Percentiles rank a stretch among this genome's conserved stretches.
Conservation (phyloP, 2,797 vertebrate genomes). For the Sciurus vulgaris region DNA sequence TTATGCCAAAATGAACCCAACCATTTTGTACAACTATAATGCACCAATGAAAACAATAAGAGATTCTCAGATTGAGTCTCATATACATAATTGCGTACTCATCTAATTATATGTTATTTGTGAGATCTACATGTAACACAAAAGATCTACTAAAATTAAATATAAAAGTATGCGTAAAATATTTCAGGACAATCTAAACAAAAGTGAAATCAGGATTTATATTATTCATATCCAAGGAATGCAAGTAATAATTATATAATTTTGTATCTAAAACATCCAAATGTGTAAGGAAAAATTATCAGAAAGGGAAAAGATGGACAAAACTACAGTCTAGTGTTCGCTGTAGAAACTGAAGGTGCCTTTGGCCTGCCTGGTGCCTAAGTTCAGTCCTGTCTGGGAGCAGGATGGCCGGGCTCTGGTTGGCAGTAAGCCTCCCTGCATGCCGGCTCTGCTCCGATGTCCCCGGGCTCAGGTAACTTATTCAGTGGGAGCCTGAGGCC, state of each 20-base stretch:
- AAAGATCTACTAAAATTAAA: background rate
- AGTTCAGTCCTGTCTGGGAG: background rate
- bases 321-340: background rate
- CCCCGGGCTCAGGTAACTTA: background rate
- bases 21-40: no score
- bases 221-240: background rate
- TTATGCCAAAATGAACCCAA: no score
- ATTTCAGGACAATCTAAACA: background rate
- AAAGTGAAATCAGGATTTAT: slow-evolving; percentile 17
- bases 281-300: slow-evolving; percentile 30
- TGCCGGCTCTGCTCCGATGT: background rate
- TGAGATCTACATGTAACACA: background rate
- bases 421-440: background rate
- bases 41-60: background rate
- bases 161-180: background rate
- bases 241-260: slow-evolving; percentile 1
- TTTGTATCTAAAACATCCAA: background rate
- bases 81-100: background rate
- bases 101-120: background rate
- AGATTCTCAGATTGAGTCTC: background rate
- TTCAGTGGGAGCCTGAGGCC: background rate
- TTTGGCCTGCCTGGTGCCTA: background rate
- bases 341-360: accelerated
- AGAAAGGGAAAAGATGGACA: background rate
- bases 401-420: background rate